These are phyloP conservation scores for Ardeotis arabs DNA, from an alignment of 2,113 vertebrate species.

Conservation along the genomic window DNA sequence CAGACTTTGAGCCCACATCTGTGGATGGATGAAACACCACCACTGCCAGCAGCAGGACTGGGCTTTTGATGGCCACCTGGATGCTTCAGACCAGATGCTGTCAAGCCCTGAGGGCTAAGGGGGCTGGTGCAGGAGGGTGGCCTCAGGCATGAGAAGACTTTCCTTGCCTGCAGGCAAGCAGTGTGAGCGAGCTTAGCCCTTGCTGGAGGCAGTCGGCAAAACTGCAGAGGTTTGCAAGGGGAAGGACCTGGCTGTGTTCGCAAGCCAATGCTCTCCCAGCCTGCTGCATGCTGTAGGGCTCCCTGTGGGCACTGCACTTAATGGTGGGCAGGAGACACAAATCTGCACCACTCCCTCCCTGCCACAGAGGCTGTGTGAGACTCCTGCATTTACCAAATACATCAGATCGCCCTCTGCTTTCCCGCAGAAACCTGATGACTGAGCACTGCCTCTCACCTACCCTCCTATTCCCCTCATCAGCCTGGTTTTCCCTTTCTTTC, in stretches of 20 bases:
- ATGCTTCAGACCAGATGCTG: too few relatives aligned
- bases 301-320: fast-evolving
- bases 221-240: fast-evolving
- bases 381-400: neutral
- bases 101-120: neutral
- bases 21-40: fast-evolving
- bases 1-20: neutral
- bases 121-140: too few relatives aligned
- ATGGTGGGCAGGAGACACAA: neutral
- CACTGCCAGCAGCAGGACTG: neutral
- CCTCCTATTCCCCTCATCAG: neutral
- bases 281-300: fast-evolving
- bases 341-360: neutral
- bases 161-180: neutral
- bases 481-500: neutral
- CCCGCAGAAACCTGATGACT: neutral
- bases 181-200: neutral
- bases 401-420: neutral
- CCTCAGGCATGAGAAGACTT: neutral
- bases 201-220: neutral
- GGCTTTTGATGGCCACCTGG: neutral
- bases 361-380: neutral
- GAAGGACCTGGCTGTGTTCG: neutral
- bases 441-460: neutral
- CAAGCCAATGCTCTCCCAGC: neutral